phyloP scores from a whole-genome alignment of 1,140 invertebrate species.

The Acromyrmex charruanus region DNA sequence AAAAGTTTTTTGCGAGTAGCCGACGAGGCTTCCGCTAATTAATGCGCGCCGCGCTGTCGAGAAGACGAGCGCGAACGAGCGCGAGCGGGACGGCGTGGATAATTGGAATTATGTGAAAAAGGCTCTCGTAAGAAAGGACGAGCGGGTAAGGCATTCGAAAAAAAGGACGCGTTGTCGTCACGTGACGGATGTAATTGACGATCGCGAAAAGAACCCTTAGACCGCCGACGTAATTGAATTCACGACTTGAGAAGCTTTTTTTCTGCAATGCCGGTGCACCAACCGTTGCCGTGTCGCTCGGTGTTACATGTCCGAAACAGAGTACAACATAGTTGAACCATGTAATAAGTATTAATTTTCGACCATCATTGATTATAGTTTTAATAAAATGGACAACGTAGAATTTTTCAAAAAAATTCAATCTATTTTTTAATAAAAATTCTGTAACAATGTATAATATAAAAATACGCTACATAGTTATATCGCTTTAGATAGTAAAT shows the following conservation, averaged over 20 bases:
- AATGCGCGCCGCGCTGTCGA: slow-evolving; percentile 77
- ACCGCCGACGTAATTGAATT: slow-evolving; percentile 83
- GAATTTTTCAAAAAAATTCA: neutral
- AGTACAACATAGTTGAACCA: neutral
- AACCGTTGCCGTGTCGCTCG: slow-evolving; percentile 14
- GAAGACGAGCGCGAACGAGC: slow-evolving; percentile 48
- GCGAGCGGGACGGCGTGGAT: slow-evolving; percentile 79
- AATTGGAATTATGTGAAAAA: slow-evolving; percentile 85
- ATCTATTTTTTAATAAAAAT: neutral
- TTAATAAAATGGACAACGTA: neutral
- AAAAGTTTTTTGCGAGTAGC: slow-evolving; percentile 66
- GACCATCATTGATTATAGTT: neutral
- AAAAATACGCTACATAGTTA: neutral
- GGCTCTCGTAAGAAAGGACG: slow-evolving; percentile 72
- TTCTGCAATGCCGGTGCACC: neutral
- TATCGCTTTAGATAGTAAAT: neutral
- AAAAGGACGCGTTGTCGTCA: slow-evolving; percentile 78
- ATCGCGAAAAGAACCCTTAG: slow-evolving; percentile 61
- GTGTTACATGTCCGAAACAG: neutral
- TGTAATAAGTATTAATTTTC: neutral
- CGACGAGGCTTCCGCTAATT: slow-evolving; percentile 82
- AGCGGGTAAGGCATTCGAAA: slow-evolving; percentile 38
- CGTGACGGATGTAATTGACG: slow-evolving; percentile 85
- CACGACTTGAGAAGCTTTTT: slow-evolving; percentile 75
- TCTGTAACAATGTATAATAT: neutral